These are phyloP conservation scores for Calliphora vomitoria DNA, from an alignment of 2,888 invertebrate species.

Conservation along the genomic window DNA sequence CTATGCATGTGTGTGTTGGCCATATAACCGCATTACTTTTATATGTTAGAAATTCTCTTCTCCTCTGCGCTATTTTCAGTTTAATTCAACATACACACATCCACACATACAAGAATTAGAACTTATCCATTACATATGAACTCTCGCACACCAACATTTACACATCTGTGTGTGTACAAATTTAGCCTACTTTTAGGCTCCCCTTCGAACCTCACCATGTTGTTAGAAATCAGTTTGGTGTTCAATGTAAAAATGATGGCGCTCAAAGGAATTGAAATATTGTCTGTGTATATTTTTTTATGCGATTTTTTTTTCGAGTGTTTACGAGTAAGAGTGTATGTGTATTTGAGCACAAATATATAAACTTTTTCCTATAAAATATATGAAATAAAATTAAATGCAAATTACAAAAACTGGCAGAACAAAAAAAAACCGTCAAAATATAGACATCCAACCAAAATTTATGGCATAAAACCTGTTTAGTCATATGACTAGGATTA, in stretches of 20 bases:
- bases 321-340: background rate
- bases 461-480: constrained; percentile 63
- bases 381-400: constrained; percentile 66
- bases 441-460: constrained; percentile 33
- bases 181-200: constrained; percentile 56
- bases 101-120: constrained; percentile 45
- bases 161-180: constrained; percentile 7
- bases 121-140: constrained; percentile 35
- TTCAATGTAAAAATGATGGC: constrained; percentile 61
- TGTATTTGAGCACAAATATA: constrained; percentile 1
- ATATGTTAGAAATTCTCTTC: constrained; percentile 30
- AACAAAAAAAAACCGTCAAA: constrained; percentile 32
- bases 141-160: background rate
- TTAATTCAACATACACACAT: background rate
- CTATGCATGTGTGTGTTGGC: constrained; percentile 9
- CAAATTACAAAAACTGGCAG: constrained; percentile 46
- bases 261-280: constrained; percentile 65
- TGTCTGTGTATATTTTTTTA: constrained; percentile 39
- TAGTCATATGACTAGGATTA: constrained; percentile 59
- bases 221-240: constrained; percentile 54
- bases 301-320: background rate
- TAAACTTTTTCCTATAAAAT: constrained; percentile 47
- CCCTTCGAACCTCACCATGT: background rate
- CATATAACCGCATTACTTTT: constrained; percentile 63
- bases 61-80: constrained; percentile 9